Evolutionary conservation across 2,797 vertebrate genomes (phyloP), one percentile per base, ranked within the genome.

Genomic region (Staurois parvus): DNA sequence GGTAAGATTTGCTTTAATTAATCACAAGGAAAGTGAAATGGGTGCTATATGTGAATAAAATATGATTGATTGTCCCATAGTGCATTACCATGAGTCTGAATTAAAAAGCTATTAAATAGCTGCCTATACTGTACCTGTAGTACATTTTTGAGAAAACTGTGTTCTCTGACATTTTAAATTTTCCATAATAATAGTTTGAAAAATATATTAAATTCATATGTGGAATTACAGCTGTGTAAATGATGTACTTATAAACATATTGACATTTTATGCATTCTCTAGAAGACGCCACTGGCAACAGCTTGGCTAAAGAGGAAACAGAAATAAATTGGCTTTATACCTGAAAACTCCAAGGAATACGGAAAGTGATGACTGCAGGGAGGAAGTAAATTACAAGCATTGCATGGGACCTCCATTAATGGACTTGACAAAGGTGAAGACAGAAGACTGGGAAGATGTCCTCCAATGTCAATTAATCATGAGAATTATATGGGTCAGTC

Each of bases 251-350:
- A 52, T 37, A 45, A 48, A 67, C 73, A 78, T 24, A 73, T 66
- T 68, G 56, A 29, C n/a, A 30, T 79, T 69, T 12, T 62, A 48
- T 73, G 69, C 21, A 62, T 85, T 88, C 91, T 87, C 81, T 24
- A 91, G 84, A 85, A 88, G 62, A 89, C 91, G 92, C 91, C 89
- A 89, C 88, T 91, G 90, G 90, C 90, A 92, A 88, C 78, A 88
- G 87, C 88, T 91, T 87, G 88, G 87, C 84, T 89, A 90, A 90
- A 79, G 85, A 87, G 82, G 88, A 92, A 89, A 88, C 42, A 83
- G 90, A 93, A 94, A 94, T 93, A 94, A 95, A 95, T 93, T 92
- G 90, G 91, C 88, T 94, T 92, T 88, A 88, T 83, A 8, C 92
- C 88, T 92, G 85, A 89, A 84, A 90, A 91, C 93, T 91, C 94